These are phyloP conservation scores for Xenentodon cancila DNA, from an alignment of 2,797 vertebrate species.

Conservation along the genomic window DNA sequence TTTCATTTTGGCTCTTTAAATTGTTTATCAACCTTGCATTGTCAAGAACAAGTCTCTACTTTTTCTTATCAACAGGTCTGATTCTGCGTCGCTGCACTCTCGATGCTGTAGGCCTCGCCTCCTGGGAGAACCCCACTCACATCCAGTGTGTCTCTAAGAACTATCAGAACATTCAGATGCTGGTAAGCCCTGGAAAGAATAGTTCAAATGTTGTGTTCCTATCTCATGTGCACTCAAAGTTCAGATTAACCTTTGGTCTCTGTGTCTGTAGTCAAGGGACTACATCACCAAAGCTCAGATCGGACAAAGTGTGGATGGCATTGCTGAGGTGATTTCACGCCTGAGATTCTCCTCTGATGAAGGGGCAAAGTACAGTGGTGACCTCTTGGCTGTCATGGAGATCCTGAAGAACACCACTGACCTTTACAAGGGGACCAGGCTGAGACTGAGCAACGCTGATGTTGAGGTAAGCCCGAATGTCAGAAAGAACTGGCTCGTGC, in stretches of 20 bases:
- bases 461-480: constrained; percentile 84
- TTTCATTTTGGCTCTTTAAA: neutral
- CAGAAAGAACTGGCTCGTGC: too few relatives aligned
- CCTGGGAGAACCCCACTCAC: constrained; percentile 94
- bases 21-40: neutral
- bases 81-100: constrained; percentile 93
- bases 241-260: constrained; percentile 30
- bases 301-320: constrained; percentile 86
- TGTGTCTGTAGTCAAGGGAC: constrained; percentile 85
- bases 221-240: constrained; percentile 11
- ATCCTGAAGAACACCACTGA: constrained; percentile 93
- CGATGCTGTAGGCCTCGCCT: constrained; percentile 92
- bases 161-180: constrained; percentile 92
- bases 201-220: constrained; percentile 8
- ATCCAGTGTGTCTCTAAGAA: constrained; percentile 95
- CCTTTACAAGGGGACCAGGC: constrained; percentile 88
- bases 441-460: constrained; percentile 89
- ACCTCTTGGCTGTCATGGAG: constrained; percentile 92
- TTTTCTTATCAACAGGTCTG: constrained; percentile 81
- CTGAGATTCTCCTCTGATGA: constrained; percentile 92
- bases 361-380: constrained; percentile 93
- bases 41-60: constrained; percentile 10
- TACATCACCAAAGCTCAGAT: constrained; percentile 89
- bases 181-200: constrained; percentile 82
- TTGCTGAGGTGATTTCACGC: constrained; percentile 91